These are phyloP conservation scores for Diachasmimorpha longicaudata DNA, from an alignment of 1,140 invertebrate genomes.

Conservation along the genomic window DNA sequence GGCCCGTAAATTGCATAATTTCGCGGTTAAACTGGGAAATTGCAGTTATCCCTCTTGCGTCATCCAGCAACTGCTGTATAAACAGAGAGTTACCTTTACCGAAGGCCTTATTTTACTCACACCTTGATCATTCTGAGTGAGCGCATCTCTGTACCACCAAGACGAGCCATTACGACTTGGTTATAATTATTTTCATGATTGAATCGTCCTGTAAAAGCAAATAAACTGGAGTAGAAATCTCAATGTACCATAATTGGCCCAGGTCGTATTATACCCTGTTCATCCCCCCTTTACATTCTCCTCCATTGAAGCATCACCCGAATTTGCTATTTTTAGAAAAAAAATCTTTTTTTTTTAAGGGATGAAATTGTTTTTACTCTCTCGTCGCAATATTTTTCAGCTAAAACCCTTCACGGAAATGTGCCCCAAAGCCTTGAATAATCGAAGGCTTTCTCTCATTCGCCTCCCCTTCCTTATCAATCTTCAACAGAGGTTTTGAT, in stretches of 20 bases:
- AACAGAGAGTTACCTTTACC: neutral
- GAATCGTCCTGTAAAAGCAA: constrained; percentile 19
- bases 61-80: constrained; percentile 5
- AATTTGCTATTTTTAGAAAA: too few relatives aligned
- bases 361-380: too few relatives aligned
- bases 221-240: constrained; percentile 1
- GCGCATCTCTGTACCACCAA: neutral
- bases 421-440: neutral
- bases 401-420: neutral
- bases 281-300: neutral
- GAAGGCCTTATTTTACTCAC: neutral
- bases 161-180: constrained; percentile 12
- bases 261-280: neutral
- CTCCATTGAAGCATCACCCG: too few relatives aligned
- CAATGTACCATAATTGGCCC: too few relatives aligned
- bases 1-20: constrained; percentile 32
- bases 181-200: constrained; percentile 28
- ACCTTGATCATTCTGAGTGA: neutral
- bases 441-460: neutral
- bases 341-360: too few relatives aligned
- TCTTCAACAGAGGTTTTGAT: neutral
- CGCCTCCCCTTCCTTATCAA: neutral
- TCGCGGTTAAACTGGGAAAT: constrained; percentile 33
- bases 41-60: constrained; percentile 17
- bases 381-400: neutral